Base-by-base conservation (phyloP, 2,888 invertebrate species). In the Hermaeophaga mercurialis region DNA sequence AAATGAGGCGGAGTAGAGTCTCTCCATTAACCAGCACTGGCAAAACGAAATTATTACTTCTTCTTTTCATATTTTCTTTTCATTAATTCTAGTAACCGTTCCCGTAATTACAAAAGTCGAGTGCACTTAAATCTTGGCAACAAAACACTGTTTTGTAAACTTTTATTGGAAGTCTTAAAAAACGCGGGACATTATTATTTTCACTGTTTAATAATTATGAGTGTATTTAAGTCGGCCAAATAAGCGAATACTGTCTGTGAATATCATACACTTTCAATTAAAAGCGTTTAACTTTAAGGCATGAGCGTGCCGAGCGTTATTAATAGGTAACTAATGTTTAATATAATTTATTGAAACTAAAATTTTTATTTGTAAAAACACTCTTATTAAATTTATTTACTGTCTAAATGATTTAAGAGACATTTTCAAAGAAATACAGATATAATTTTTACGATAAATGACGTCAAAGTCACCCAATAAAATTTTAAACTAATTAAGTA, bases 191-290 rank as follows among this genome's bases (percentile, higher is more conserved):
- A 26, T 19, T 47, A 52, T 54, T 47, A 58, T 64, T 61, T 57
- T 61, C 41, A 50, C 57, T 59, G 44, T 45, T 45, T 54, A 59
- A 59, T 61, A 64, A 64, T 63, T 62, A 63, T 56, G 46, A 49
- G 49, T 62, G 57, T 63, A 56, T 63, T 61, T 46, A 55, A 66
- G 66, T 59, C 61, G 62, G 60, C 64, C 50, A 64, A 64, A 64
- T 62, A 60, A 64, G 60, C 63, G 65, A 69, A 66, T 62, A 64
- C 67, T 68, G 64, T 68, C 67, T 61, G 64, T 65, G 64, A 68
- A 67, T 69, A 64, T 64, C 62, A 65, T 68, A 66, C 67, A 66
- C 67, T 66, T 67, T 65, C 72, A 73, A 73, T 73, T 73, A 72
- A 71, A 65, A 68, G 60, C 66, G 62, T 70, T 70, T 64, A 65